Evolutionary conservation across 2,888 invertebrate genomes (phyloP).

Genomic region (Temnothorax ravouxi): DNA sequence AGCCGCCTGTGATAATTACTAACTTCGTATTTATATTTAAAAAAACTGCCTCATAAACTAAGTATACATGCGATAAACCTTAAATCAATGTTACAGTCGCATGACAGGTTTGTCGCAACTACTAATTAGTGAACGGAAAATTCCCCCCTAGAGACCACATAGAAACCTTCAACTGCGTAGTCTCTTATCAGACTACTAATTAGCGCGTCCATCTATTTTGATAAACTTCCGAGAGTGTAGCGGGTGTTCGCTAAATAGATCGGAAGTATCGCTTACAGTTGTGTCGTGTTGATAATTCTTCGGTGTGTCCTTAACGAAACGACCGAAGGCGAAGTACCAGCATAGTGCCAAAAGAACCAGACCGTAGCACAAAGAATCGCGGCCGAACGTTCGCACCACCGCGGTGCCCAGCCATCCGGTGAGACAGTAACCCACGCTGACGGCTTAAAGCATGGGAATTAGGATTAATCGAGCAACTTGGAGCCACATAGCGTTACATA

Average conservation of each 20-base stretch:
- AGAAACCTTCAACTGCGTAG: background rate
- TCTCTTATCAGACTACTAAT: slow-evolving; percentile 12
- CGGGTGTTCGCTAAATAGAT: background rate
- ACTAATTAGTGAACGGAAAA: slow-evolving; percentile 12
- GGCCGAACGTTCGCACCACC: slow-evolving; percentile 87
- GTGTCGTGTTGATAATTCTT: slow-evolving; percentile 85
- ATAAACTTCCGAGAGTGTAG: background rate
- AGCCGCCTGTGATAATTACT: slow-evolving; percentile 79
- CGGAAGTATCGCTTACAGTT: slow-evolving; percentile 78
- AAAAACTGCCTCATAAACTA: background rate
- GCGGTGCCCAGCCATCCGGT: slow-evolving; percentile 88
- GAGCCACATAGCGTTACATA: background rate
- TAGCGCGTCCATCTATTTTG: background rate
- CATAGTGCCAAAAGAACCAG: slow-evolving; percentile 86
- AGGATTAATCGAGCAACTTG: slow-evolving; percentile 9
- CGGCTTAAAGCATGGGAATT: slow-evolving; percentile 83
- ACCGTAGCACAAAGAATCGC: slow-evolving; percentile 88
- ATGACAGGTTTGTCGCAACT: background rate
- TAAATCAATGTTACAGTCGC: background rate
- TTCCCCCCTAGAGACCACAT: background rate
- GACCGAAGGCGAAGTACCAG: slow-evolving; percentile 88
- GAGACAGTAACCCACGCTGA: slow-evolving; percentile 88
- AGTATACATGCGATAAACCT: background rate
- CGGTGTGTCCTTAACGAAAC: slow-evolving; percentile 88
- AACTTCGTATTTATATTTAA: background rate